phyloP scores from a whole-genome alignment of 2,113 vertebrate genomes.

The Athene cunicularia region DNA sequence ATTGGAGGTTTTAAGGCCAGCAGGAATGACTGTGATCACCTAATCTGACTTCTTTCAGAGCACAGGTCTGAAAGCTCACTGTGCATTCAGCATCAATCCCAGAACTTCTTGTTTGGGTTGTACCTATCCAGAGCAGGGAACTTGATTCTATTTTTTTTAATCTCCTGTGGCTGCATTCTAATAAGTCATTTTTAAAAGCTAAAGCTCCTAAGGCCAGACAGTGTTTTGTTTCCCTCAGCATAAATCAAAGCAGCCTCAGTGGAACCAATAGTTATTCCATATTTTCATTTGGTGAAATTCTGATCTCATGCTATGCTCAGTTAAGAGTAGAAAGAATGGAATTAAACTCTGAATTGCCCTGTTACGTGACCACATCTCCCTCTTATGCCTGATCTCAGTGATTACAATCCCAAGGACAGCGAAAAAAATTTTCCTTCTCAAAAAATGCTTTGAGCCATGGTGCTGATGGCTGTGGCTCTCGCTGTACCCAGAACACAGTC shows the following conservation, averaged over 20 bases:
- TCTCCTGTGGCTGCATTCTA: not conserved
- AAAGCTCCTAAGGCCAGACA: not conserved
- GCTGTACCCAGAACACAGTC: not conserved
- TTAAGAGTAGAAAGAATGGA: not conserved
- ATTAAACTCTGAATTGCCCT: not conserved
- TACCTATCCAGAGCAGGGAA: not conserved
- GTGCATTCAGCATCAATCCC: not conserved
- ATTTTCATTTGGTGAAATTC: slow-evolving; percentile 25
- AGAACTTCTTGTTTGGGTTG: not conserved
- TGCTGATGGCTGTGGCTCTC: not conserved
- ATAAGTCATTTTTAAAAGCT: not conserved
- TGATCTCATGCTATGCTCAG: not conserved
- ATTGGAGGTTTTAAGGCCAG: not conserved
- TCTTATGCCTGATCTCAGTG: slow-evolving; percentile 53
- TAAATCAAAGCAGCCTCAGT: slow-evolving; percentile 7
- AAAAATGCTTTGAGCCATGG: not conserved
- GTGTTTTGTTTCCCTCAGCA: not conserved
- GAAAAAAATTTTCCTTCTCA: not conserved
- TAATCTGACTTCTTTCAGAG: not conserved
- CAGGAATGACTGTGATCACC: not conserved
- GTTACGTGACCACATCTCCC: slow-evolving; percentile 35
- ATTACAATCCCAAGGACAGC: not conserved
- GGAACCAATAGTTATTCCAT: not conserved
- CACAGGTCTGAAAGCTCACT: not conserved
- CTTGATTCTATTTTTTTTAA: not conserved